Evolutionary conservation across 2,888 invertebrate genomes (phyloP), one percentile per base, ranked within the genome.

Genomic region (Netelia melanura): DNA sequence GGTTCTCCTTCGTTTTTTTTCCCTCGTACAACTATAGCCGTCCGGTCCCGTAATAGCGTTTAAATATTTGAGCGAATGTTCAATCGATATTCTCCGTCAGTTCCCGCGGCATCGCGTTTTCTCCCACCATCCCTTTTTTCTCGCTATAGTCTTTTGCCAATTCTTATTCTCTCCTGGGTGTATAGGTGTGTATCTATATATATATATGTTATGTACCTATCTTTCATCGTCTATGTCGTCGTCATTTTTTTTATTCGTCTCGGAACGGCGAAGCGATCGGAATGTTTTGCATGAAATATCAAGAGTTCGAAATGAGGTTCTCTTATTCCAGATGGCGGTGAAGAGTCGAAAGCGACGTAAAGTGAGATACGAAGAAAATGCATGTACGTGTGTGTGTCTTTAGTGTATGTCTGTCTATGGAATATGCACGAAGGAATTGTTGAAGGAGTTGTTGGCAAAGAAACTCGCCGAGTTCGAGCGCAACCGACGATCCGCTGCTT

Each of bases 1-100:
- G 6, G 17, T 38, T 43, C 0, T 10, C 21, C 48, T 21, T 48
- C 56, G 11, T 61, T 48, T 44, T 43, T 58, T 25, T 76, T 68
- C 82, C 79, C 78, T 75, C 86, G 87, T 90, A 87, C 86, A 90
- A 90, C 89, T 89, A 88, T 89, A 91, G 87, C 86, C 71, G 68
- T 61, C 77, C 88, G 80, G 83, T 86, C 85, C 88, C 87, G 92
- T 92, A 92, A 92, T 92, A 92, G 92, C 92, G 90, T 92, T 92
- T 92, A 91, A 92, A 92, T 92, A 92, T 92, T 92, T 92, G 90
- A 92, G 89, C 88, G 90, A 90, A 91, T 91, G 92, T 91, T 91
- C 92, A 92, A 92, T 92, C 92, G 91, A 92, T 92, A 92, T 89
- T 87, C 88, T 87, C 90, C 89, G 88, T 87, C 88, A 77, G 75